Evolutionary conservation across 1,140 invertebrate species (phyloP).

Genomic region (Eubasilissa regina): DNA sequence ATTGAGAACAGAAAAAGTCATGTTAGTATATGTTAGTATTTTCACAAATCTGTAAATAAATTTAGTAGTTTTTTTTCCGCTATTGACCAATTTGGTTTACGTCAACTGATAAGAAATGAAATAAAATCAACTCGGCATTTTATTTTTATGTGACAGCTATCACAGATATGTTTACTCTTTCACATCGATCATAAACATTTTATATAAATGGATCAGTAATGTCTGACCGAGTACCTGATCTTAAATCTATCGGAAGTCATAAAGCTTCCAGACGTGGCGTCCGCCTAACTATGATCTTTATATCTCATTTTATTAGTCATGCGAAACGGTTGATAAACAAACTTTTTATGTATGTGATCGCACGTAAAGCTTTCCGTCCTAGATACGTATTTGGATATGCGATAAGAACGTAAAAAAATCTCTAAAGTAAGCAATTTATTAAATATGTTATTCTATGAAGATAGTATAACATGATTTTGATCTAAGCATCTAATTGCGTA

Average conservation of each 20-base stretch:
- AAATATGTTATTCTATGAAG: background rate
- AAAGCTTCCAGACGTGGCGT: constrained; percentile 10
- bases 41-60: too few species aligned
- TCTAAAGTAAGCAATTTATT: background rate
- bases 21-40: too few species aligned
- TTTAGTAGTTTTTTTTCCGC: too few species aligned
- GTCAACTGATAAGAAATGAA: too few species aligned
- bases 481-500: too few species aligned
- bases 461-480: background rate
- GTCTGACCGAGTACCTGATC: background rate
- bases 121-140: background rate
- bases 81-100: too few species aligned
- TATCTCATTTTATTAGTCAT: background rate
- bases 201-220: background rate
- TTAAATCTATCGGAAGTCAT: constrained; percentile 11
- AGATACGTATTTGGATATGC: too few species aligned
- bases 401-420: background rate
- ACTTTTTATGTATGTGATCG: background rate
- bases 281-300: constrained; percentile 1
- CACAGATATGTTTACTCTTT: background rate
- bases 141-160: background rate
- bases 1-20: too few species aligned
- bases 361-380: background rate
- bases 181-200: background rate
- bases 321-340: background rate